Evolutionary conservation across 2,113 vertebrate species (phyloP).

Genomic region (Lota lota): DNA sequence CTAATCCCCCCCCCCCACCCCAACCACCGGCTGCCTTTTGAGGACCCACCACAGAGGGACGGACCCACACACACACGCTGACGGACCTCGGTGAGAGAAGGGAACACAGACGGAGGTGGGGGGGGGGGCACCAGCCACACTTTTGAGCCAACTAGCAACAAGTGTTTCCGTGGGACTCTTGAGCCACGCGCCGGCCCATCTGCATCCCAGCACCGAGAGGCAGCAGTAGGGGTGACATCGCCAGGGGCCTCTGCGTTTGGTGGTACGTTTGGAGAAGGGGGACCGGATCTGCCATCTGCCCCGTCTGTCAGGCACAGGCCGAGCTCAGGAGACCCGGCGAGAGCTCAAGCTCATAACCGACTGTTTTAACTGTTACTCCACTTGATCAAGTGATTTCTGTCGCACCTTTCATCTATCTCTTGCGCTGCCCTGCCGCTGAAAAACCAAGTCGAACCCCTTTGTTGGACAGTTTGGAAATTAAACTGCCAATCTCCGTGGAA

Average conservation of each 20-base stretch:
- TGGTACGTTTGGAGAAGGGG: neutral
- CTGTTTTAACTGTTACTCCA: neutral
- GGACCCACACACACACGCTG: slow-evolving; percentile 50
- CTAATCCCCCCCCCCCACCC: slow-evolving; percentile 67
- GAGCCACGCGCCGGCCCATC: too few species aligned
- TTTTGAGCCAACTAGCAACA: neutral
- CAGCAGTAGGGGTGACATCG: neutral
- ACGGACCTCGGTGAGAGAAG: slow-evolving; percentile 38
- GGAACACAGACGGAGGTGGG: slow-evolving; percentile 20
- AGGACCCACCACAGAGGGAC: slow-evolving; percentile 70
- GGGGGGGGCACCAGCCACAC: slow-evolving; percentile 6
- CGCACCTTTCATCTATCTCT: neutral
- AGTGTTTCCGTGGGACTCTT: neutral
- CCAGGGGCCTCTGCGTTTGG: neutral
- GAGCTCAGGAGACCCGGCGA: neutral
- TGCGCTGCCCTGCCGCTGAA: neutral
- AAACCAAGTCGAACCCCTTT: neutral
- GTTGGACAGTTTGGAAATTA: too few species aligned
- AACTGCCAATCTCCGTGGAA: neutral
- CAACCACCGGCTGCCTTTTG: slow-evolving; percentile 55
- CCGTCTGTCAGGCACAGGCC: slow-evolving; percentile 11
- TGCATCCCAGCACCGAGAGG: neutral
- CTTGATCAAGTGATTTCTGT: neutral
- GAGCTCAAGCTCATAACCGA: neutral
- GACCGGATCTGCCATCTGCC: slow-evolving; percentile 38